Conservation (phyloP, 2,113 vertebrate genomes). For the Tautogolabrus adspersus region DNA sequence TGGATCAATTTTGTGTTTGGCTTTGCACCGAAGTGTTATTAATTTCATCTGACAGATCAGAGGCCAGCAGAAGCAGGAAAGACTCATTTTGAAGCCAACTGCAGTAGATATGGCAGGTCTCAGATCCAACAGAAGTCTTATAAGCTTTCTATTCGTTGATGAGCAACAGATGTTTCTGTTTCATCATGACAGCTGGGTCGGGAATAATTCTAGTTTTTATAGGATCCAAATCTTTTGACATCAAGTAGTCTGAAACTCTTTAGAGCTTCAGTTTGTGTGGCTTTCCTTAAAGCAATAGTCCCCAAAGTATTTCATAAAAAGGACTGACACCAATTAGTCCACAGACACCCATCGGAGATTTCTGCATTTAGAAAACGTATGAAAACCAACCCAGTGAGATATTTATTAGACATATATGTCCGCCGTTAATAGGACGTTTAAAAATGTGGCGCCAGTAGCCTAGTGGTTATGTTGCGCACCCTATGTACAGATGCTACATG, state of each 20-base stretch:
- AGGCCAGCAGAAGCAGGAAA: conserved; percentile 9
- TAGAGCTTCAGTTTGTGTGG: neutral
- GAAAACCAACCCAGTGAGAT: no score
- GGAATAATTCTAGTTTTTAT: neutral
- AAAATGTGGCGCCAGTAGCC: no score
- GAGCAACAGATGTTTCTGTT: conserved; percentile 5
- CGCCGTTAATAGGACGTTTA: no score
- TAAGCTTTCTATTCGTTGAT: neutral
- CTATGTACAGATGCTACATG: no score
- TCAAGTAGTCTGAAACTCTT: neutral
- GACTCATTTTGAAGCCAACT: neutral
- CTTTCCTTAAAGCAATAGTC: neutral
- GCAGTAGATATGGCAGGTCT: neutral
- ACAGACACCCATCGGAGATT: no score
- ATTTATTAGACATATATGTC: no score
- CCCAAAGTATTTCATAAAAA: no score
- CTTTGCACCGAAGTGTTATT: neutral
- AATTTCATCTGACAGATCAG: conserved; percentile 15
- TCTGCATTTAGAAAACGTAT: no score
- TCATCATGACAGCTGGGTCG: conserved; percentile 4
- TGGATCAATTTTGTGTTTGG: neutral
- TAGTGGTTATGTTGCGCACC: no score
- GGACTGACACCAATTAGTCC: no score
- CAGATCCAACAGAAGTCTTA: neutral
- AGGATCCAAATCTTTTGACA: neutral